Conservation (phyloP, 2,797 vertebrate genomes). For the Mallotus villosus region DNA sequence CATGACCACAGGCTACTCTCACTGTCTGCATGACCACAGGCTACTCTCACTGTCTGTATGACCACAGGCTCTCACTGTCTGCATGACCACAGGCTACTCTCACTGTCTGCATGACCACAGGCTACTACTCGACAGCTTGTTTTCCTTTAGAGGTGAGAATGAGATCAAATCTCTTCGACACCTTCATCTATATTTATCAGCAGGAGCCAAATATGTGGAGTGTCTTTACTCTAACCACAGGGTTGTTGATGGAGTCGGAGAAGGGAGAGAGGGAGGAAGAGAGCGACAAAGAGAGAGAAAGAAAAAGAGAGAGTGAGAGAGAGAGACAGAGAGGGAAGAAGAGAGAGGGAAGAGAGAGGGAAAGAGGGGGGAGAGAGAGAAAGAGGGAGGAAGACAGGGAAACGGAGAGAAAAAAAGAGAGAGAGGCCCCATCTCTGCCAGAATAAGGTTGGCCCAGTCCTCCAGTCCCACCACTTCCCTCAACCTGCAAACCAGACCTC, state of each 20-base stretch:
- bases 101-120: slow-evolving; percentile 26
- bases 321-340: no score
- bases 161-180: slow-evolving; percentile 59
- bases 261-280: slow-evolving; percentile 49
- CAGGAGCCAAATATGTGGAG: slow-evolving; percentile 55
- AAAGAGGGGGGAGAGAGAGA: slow-evolving; percentile 10
- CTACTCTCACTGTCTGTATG: no score
- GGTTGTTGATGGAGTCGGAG: slow-evolving; percentile 55
- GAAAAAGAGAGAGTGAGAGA: slow-evolving; percentile 20
- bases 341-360: neutral
- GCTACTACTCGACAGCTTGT: slow-evolving; percentile 46
- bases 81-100: no score
- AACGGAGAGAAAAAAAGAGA: no score
- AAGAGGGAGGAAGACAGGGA: no score
- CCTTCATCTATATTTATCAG: slow-evolving; percentile 65
- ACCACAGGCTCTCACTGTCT: no score
- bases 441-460: no score
- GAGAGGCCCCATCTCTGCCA: no score
- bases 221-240: slow-evolving; percentile 54
- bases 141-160: slow-evolving; percentile 53
- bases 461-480: no score
- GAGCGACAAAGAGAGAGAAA: slow-evolving; percentile 25
- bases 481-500: no score
- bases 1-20: no score
- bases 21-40: no score